Percentiles rank a stretch among this genome's conserved stretches.
phyloP scores from a whole-genome alignment of 2,113 vertebrate species.

The Panthera tigris region DNA sequence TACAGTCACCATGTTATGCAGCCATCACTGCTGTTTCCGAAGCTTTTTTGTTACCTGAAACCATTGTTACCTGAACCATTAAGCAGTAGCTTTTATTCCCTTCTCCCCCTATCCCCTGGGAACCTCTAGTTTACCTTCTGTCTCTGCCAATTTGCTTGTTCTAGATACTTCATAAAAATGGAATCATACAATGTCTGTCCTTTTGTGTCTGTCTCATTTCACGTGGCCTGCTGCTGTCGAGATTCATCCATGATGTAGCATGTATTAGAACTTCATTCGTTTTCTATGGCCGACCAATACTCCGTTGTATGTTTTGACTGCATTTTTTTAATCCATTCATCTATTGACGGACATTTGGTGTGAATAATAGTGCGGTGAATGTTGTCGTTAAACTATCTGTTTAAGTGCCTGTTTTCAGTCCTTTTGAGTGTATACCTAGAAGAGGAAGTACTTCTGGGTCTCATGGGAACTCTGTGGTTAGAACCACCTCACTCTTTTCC shows the following conservation, averaged over 20 bases:
- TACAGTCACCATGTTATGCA: neutral
- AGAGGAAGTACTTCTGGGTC: neutral
- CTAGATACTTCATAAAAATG: neutral
- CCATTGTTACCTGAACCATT: neutral
- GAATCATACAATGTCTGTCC: neutral
- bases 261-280: neutral
- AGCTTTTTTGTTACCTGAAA: neutral
- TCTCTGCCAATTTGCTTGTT: neutral
- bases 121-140: neutral
- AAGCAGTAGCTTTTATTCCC: neutral
- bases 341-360: neutral
- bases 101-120: neutral
- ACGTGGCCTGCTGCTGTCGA: neutral
- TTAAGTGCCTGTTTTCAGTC: neutral
- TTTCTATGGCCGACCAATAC: neutral
- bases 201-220: neutral
- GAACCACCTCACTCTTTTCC: neutral
- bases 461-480: neutral
- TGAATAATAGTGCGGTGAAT: neutral
- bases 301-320: neutral
- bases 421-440: neutral
- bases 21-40: neutral
- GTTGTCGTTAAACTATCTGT: neutral
- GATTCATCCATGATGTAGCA: neutral
- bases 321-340: neutral